Evolutionary conservation across 2,797 vertebrate genomes (phyloP), one percentile per base, ranked within the genome.

Genomic region (Decapterus maruadsi): DNA sequence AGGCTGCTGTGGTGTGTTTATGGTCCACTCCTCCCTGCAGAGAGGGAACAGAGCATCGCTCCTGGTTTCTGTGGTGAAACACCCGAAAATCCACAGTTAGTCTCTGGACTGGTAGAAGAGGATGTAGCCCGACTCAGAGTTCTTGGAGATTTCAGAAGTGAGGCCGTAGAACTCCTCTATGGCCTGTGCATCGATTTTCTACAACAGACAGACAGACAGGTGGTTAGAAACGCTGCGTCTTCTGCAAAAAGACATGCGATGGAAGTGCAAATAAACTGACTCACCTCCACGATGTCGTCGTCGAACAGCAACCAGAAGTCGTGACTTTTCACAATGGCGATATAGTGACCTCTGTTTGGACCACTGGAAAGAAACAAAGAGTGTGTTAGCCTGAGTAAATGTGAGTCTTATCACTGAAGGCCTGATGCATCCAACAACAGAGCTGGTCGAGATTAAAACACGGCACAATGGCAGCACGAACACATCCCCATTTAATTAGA

Each of bases 161-260:
- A 99, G 95, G 72, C 98, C 98, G 43, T 99, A 99, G 93, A 99
- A 99, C 92, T 99, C 98, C 84, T 99, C 98, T 90, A 99, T 99
- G 88, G 98, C 98, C 95, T 99, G 98, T 58, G 98, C 98, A 81
- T 99, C 98, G 57, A 99, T 99, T 97, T 99, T 99, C 98, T 99
- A 90, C 12, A 40, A 72, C 12, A 82, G 26, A 59, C 4, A 64
- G 17, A 54, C n/a, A 68, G 1, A 17, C 48, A 14, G 53, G n/a
- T 26, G 1, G 63, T 85, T 46, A 77, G 46, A 42, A 29, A 22
- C 8, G 26, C 43, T 0, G 4, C n/a, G 31, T 17, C 4, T 48
- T 1, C 22, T 5, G 7, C 22, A 31, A 34, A 1, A 8, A 16
- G 14, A 40, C 2, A 29, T 8, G 9, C 1, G 7, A 13, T 3